These are phyloP conservation scores for Aphelocoma coerulescens DNA, from an alignment of 2,113 vertebrate genomes.

Conservation along the genomic window DNA sequence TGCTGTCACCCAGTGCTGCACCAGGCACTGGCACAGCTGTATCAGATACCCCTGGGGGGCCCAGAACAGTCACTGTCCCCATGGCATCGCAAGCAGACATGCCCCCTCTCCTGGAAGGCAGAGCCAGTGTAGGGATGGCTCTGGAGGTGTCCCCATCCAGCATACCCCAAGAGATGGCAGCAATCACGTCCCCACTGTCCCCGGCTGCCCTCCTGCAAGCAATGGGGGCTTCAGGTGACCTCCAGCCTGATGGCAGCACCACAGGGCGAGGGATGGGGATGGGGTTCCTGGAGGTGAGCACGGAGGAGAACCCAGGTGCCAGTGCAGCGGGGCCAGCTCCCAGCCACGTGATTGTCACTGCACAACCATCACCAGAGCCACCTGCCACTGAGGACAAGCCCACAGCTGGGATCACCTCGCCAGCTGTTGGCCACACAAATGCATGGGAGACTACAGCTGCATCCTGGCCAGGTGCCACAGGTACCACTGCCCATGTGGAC, in stretches of 20 bases:
- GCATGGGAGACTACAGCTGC: not conserved
- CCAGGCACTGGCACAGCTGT: not conserved
- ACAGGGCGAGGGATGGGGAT: fast-evolving
- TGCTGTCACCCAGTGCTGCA: fast-evolving
- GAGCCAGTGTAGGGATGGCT: not conserved
- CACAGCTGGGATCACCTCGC: fast-evolving
- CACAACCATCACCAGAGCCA: not conserved
- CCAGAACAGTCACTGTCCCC: not conserved
- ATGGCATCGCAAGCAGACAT: fast-evolving
- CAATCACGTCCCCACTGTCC: not conserved
- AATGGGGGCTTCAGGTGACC: not conserved
- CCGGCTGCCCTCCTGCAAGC: not conserved
- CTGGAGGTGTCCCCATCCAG: not conserved
- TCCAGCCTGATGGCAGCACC: not conserved
- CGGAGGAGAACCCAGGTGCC: not conserved
- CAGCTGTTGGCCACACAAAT: not conserved
- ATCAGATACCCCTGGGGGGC: not conserved
- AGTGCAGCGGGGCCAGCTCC: not conserved
- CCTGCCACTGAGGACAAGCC: not conserved
- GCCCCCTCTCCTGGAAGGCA: not conserved
- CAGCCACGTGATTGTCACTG: fast-evolving
- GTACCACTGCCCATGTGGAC: fast-evolving
- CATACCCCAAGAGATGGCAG: not conserved
- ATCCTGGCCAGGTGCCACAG: not conserved
- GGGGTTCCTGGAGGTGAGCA: not conserved